Percentiles rank a stretch among this genome's conserved stretches.
Evolutionary conservation across 2,113 vertebrate genomes (phyloP).

Genomic region (Sitta europaea): DNA sequence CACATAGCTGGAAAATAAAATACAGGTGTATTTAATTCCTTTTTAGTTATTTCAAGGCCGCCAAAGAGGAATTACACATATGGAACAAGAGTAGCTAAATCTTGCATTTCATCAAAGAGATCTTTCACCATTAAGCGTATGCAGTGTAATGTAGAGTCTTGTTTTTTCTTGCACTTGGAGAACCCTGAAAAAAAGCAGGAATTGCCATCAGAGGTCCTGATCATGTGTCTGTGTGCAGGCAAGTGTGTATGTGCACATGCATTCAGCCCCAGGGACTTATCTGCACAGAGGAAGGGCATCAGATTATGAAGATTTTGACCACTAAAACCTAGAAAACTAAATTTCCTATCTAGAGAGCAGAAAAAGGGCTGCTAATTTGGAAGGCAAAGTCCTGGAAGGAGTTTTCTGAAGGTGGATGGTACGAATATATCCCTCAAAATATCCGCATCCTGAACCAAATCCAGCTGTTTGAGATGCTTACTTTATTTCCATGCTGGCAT

Average conservation of each 20-base stretch:
- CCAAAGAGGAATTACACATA: not conserved
- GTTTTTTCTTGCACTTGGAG: not conserved
- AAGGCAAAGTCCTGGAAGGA: not conserved
- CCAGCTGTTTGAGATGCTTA: not conserved
- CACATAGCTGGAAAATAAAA: not conserved
- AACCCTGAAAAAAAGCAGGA: not conserved
- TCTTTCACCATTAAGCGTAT: not conserved
- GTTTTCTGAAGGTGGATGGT: not conserved
- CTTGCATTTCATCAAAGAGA: not conserved
- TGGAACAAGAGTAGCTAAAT: not conserved
- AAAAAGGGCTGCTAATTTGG: not conserved
- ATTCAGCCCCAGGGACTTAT: not conserved
- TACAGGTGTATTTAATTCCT: not conserved
- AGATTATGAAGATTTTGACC: not conserved
- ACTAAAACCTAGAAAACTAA: not conserved
- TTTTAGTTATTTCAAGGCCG: not conserved
- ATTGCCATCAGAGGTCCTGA: not conserved
- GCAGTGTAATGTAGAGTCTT: not conserved
- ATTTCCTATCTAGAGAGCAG: not conserved
- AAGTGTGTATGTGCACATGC: fast-evolving
- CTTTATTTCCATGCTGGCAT: not conserved
- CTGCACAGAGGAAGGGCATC: not conserved
- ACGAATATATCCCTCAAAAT: not conserved
- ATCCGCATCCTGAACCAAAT: not conserved
- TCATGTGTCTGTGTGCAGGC: fast-evolving